Evolutionary conservation across 2,113 vertebrate species (phyloP), one percentile per base, ranked within the genome.

Genomic region (Microtus montanus): DNA sequence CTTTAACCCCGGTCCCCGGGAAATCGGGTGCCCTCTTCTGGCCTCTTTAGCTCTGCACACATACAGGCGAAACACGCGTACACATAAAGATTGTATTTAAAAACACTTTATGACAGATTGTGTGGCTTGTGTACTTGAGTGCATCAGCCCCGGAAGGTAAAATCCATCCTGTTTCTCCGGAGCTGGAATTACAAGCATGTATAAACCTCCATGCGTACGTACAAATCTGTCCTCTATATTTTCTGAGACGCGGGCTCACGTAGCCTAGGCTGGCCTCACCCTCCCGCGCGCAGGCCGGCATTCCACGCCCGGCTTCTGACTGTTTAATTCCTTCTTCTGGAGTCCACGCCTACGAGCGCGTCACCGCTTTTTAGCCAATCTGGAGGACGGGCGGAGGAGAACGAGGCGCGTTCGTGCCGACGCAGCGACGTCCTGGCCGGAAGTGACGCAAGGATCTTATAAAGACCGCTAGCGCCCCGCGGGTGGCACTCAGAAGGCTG

Each of bases 401-500:
- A n/a, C 3, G 22, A 9, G 3, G 11, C 0, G 0, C 5, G 0
- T 1, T 0, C 3, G 4, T 0, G 2, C 44, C 0, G 5, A 13
- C 2, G 2, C 6, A 13, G 41, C 38, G 1, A 1, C 22, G 0
- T 2, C 11, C 26, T 24, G 35, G 58, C 94, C 75, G 97, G 97
- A 97, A 96, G 90, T 95, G 94, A 88, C 75, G 10, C 19, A 0
- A 2, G 95, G 94, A 96, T 91, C 66, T 78, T 58, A 66, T 86
- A 17, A 94, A 52, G 17, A 0, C 28, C 0, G 26, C 35, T 7
- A 0, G 1, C 3, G 0, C 14, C 0, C 0, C 0, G 71, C 0
- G 0, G 0, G 24, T 0, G 10, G 0, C 0, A 0, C 0, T n/a
- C 19, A 0, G 22, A 1, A 0, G 14, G 28, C 26, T 28, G 52